Conservation (phyloP, 1,140 invertebrate species). For the Chlorops oryzae region DNA sequence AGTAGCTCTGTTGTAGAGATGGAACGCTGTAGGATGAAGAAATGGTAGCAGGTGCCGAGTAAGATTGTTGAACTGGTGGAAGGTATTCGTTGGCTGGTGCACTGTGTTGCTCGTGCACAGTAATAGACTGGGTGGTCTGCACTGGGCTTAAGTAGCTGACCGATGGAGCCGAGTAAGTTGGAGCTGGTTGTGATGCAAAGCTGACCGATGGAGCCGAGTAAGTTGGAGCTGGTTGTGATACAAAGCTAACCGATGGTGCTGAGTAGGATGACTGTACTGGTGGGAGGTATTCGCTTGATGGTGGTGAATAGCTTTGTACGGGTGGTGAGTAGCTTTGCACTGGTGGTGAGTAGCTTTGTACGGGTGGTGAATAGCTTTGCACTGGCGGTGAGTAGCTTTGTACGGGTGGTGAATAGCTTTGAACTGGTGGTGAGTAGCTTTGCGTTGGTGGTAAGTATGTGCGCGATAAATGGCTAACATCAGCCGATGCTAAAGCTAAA, state of each 20-base stretch:
- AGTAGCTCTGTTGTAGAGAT: conserved; percentile 18
- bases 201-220: conserved; percentile 22
- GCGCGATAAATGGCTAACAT: conserved; percentile 12
- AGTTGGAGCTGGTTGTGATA: conserved; percentile 13
- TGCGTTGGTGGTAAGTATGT: conserved; percentile 15
- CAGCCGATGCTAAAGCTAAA: conserved; percentile 9
- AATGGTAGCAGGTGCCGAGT: conserved; percentile 14
- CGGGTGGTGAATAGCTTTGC: no score
- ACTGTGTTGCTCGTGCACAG: conserved; percentile 6
- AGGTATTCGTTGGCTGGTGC: conserved; percentile 31
- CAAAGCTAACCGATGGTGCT: no score
- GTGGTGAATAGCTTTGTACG: neutral
- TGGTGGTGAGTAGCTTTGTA: conserved; percentile 22
- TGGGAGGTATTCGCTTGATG: neutral
- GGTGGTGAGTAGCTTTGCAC: neutral
- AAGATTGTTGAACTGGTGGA: conserved; percentile 27
- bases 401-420: neutral
- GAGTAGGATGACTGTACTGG: neutral
- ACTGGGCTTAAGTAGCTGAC: conserved; percentile 17
- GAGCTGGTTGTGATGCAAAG: neutral
- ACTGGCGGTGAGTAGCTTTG: no score
- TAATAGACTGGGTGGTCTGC: conserved; percentile 19
- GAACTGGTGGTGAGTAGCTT: neutral
- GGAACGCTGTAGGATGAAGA: conserved; percentile 10
- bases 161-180: conserved; percentile 9